Evolutionary conservation across 2,113 vertebrate species (phyloP).

Genomic region (Pristiophorus japonicus): DNA sequence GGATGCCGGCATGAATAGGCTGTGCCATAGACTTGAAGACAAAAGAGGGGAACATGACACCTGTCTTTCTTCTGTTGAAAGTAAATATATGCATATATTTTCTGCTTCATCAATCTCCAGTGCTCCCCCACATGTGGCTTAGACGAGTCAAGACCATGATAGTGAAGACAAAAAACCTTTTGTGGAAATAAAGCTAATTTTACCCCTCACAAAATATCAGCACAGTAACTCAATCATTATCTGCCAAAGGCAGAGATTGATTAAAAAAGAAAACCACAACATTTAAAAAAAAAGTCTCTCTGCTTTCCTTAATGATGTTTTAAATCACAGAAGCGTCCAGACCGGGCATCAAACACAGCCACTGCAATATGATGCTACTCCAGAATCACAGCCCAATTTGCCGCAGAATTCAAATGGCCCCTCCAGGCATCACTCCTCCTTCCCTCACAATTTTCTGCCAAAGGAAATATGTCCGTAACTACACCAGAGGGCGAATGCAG

Average conservation of each 20-base stretch:
- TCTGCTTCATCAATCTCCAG: slow-evolving; percentile 32
- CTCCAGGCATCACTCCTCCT: slow-evolving; percentile 43
- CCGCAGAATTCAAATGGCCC: slow-evolving; percentile 45
- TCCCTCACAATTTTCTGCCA: slow-evolving; percentile 50
- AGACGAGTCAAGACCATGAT: slow-evolving; percentile 5
- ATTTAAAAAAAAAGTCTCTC: background rate
- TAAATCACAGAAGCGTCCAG: background rate
- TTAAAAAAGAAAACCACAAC: slow-evolving; percentile 14
- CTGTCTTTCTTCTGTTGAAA: slow-evolving; percentile 30
- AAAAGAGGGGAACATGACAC: slow-evolving; percentile 29
- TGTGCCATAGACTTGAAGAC: slow-evolving; percentile 2
- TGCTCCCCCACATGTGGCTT: slow-evolving; percentile 20
- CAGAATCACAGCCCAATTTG: slow-evolving; percentile 42
- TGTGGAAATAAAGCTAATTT: slow-evolving; percentile 35
- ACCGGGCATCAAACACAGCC: slow-evolving; percentile 26
- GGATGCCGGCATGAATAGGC: slow-evolving; percentile 27
- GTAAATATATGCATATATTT: slow-evolving; percentile 35
- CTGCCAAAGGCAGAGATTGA: background rate
- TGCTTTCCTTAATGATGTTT: slow-evolving; percentile 10
- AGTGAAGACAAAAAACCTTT: slow-evolving; percentile 2
- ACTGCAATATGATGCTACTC: slow-evolving; percentile 43
- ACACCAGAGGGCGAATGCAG: slow-evolving; percentile 43
- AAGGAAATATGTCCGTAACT: slow-evolving; percentile 48
- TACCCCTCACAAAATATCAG: slow-evolving; percentile 16
- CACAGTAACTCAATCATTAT: background rate